These are phyloP conservation scores for Anguilla marmorata DNA, from an alignment of 2,797 vertebrate genomes.

Conservation along the genomic window DNA sequence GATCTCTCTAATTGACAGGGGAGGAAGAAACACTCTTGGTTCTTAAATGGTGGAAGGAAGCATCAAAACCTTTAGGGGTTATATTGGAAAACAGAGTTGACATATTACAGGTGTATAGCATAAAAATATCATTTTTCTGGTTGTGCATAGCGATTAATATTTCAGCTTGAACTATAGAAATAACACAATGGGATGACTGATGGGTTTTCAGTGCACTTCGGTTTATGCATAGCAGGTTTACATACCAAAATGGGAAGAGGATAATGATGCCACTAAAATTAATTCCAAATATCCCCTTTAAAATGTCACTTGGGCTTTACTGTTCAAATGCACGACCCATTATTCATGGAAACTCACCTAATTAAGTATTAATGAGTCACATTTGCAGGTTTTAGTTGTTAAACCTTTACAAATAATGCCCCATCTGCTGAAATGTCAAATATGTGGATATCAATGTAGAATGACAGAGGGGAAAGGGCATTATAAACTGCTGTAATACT, in stretches of 20 bases:
- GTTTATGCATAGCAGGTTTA: background rate
- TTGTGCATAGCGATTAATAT: background rate
- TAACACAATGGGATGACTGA: background rate
- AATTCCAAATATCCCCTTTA: background rate
- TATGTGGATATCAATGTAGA: background rate
- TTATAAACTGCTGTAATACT: background rate
- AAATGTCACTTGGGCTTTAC: background rate
- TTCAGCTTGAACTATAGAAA: background rate
- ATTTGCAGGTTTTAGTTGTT: background rate
- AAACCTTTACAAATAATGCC: background rate
- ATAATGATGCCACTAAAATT: slow-evolving; percentile 4
- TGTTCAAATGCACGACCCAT: background rate
- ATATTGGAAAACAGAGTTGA: background rate
- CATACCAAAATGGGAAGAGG: background rate
- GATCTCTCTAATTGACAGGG: background rate
- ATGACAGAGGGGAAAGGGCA: background rate
- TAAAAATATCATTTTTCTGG: background rate
- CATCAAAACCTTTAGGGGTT: background rate
- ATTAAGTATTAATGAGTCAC: slow-evolving; percentile 1
- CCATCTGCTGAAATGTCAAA: slow-evolving; percentile 4
- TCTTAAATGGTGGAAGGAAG: background rate
- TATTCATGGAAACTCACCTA: background rate
- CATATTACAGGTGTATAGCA: background rate
- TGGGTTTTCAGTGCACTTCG: background rate
- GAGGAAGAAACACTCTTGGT: background rate